Conservation (phyloP, 1,140 invertebrate species). For the Microplitis mediator region DNA sequence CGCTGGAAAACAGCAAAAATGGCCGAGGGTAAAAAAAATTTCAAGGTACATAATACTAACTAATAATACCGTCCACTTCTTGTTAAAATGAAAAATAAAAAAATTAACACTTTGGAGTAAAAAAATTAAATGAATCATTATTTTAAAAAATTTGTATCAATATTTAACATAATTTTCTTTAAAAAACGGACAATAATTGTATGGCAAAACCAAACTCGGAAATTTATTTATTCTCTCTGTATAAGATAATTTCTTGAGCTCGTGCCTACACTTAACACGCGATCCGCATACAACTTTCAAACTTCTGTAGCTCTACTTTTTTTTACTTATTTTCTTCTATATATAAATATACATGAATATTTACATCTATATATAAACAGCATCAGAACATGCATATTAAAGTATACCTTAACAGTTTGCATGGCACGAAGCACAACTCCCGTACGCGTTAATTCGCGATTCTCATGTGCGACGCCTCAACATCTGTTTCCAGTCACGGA, state of each 20-base stretch:
- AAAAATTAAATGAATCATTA: too few species aligned
- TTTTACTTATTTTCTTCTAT: not conserved
- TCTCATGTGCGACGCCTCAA: constrained; percentile 1
- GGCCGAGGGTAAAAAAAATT: too few species aligned
- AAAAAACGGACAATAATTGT: not conserved
- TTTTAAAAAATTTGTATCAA: too few species aligned
- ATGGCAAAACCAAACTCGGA: constrained; percentile 7
- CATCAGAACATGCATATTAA: not conserved
- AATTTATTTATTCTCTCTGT: constrained; percentile 5
- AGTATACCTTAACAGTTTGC: not conserved
- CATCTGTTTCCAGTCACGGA: constrained; percentile 24
- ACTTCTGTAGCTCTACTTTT: constrained; percentile 2
- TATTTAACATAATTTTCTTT: too few species aligned
- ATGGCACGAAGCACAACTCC: not conserved
- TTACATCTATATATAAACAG: constrained; percentile 33
- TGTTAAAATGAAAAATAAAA: too few species aligned
- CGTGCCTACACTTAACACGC: constrained; percentile 41
- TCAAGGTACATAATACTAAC: too few species aligned
- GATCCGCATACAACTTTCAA: constrained; percentile 29
- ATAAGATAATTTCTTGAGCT: constrained; percentile 44
- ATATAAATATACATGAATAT: not conserved
- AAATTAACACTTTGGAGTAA: too few species aligned
- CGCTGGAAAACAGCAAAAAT: too few species aligned
- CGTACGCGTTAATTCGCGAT: constrained; percentile 17
- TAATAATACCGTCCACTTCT: too few species aligned